Base-by-base conservation (phyloP, 1,140 invertebrate genomes). In the Brachionus asplanchnoidis region DNA sequence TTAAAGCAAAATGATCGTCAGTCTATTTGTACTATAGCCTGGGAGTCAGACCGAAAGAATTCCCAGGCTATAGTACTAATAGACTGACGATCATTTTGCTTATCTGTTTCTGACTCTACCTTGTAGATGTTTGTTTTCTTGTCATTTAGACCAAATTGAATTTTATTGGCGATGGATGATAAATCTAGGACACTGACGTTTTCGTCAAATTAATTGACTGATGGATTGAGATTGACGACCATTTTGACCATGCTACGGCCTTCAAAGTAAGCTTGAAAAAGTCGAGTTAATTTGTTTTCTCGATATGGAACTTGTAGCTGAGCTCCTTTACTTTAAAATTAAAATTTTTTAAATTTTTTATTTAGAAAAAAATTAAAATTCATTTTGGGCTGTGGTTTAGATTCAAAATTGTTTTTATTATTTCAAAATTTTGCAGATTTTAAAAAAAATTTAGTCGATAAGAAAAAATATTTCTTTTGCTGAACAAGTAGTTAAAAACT, bases 171-270 rank as follows among this genome's bases (percentile, higher is more conserved):
- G 82, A 90, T 88, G 17, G 89, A 88, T 6, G 89, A 89, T 85
- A 91, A 91, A 83, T 90, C 89, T 0, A 96, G 87, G 0, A 94
- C 93, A 87, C 94, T 93, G 23, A 94, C 90, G 0, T 94, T 95
- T 89, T 96, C 95, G 84, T 94, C 92, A 87, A 93, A 94, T 86
- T 93, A 92, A 85, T 91, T 89, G 1, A 92, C 90, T 40, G 91
- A 87, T 7, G 93, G 93, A 88, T 93, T 94, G 0, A 96, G 92
- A 86, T 94, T 95, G 0, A 95, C 89, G 17, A 90, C 87, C 89
- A 90, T 90, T 53, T 90, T 86, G 9, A 89, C 90, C 85, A 90
- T 90, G n/a, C 89, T 90, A 85, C 90, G 89, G 9, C 89, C 89
- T 40, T 89, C 89, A 2, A 90, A 86, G 6, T 89, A 90, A 82